Base-by-base conservation (phyloP, 2,797 vertebrate genomes). In the Danio tinwini region DNA sequence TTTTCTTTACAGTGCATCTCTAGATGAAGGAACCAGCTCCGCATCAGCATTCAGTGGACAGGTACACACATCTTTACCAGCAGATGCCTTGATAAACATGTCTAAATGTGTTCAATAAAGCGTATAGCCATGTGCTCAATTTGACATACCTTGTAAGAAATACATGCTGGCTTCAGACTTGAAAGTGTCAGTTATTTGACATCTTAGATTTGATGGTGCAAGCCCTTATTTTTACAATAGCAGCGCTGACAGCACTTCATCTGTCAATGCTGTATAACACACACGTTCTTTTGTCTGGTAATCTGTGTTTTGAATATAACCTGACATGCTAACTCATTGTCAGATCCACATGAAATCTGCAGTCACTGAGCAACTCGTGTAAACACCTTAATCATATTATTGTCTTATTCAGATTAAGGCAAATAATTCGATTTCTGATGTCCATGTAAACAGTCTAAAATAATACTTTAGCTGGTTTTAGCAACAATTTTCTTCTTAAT, bases 21-120 rank as follows among this genome's bases (percentile, higher is more conserved):
- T 96, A 85, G 96, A 97, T 88, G 97, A 98, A 89, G 94, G 92
- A 77, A 96, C 93, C 68, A 96, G 95, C 49, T 93, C 94, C 0
- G 91, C 93, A 2, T 95, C 95, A 14, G 88, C 92, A 0, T 91
- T 95, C 52, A 92, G 88, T 74, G 96, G 95, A 91, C 96, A 97
- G 96, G 98, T 98, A 89, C 81, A 63, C 42, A 40, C 11, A 16
- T 19, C 6, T 61, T 29, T 13, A 45, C 16, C 16, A 5, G 6
- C 45, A 11, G 8, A 50, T 29, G 9, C 9, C n/a, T 14, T 14
- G n/a, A 53, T 21, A 39, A 49, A 49, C 5, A 50, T 14, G 6
- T n/a, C 29, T 42, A 49, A 16, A 6, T 10, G 7, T 37, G 49
- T 59, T 42, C 56, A 70, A 16, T 14, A 47, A 72, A 49, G 29